Base-by-base conservation (phyloP, 2,797 vertebrate genomes). In the Cygnus olor region DNA sequence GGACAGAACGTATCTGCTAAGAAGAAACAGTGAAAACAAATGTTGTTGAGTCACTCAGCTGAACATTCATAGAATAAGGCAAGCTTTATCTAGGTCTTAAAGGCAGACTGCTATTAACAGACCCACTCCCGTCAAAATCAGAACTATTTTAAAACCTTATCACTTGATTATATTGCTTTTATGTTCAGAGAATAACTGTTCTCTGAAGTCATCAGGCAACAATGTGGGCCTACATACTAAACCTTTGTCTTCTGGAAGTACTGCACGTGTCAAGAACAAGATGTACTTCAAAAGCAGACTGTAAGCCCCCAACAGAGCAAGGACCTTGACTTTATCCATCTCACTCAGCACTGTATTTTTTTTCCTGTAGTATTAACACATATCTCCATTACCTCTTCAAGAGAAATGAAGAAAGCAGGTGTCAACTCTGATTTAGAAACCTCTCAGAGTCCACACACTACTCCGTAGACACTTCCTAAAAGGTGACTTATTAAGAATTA, bases 11-110 rank as follows among this genome's bases (percentile, higher is more conserved):
- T 5, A 85, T 49, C 77, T 94, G 66, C 64, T 71, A 89, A 36
- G 74, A 91, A 66, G 66, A 79, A 53, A 95, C 32, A 51, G 34
- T 66, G 66, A 88, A 85, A 95, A 58, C 32, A 89, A 85, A 18
- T 3, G 60, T 71, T 74, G 45, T 17, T 78, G 60, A 87, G 36
- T 60, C 49, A 71, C 60, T 38, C 65, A 68, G 40, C 61, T 88
- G 66, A 88, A 92, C 15, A 58, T 44, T 86, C 42, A 57, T 63
- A 89, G 57, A 91, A 47, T 42, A 66, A 72, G 78, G 54, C 1
- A 10, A 63, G 63, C 21, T 93, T 79, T 76, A 76, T 15, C 36
- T 30, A 45, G 54, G 32, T 12, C 30, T 91, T 54, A 54, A 0
- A 93, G 32, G 30, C 58, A 90, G 54, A 21, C 49, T 61, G 25